Base-by-base conservation (phyloP, 2,797 vertebrate species). In the Hafferia zeledoni region DNA sequence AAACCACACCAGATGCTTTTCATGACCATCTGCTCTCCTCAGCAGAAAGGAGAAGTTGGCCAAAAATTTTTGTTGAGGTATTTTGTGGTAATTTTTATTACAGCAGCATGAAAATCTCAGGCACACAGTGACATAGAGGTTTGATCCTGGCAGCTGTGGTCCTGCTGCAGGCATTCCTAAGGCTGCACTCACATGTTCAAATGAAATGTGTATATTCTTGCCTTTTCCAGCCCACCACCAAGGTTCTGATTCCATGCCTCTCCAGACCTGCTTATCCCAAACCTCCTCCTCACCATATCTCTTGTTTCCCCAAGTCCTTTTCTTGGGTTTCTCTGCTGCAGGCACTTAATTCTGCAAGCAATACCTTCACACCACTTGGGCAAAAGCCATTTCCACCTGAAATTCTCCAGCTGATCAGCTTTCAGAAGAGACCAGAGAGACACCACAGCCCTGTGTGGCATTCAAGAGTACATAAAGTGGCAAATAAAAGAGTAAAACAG, bases 371-470 rank as follows among this genome's bases (percentile, higher is more conserved):
- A 68, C 3, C 50, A 41, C 44, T 8, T 24, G 35, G 39, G 31
- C 9, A 79, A n/a, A 91, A 71, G 67, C 9, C 17, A 15, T 41
- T 82, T 43, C 55, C 50, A 68, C 28, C 31, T 17, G 28, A 82
- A 47, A 43, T 68, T 43, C 63, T 53, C 33, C 46, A 61, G 33
- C 23, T 50, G 24, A 17, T 79, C 63, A 61, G 27, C 39, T 22
- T 87, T 30, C 6, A 46, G 52, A 67, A 33, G 56, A 56, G 5
- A 14, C 24, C 53, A 67, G 30, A 67, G 44, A 59, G 13, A 49
- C 12, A 59, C 9, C 1, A 2, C 43, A 70, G 69, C 47, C n/a
- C 57, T 13, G 17, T 2, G 5, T 0, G 0, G 35, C 19, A n/a
- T 49, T 31, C 14, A 33, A 19, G 35, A 39, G 9, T 9, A 41